Evolutionary conservation across 2,888 invertebrate species (phyloP).

Genomic region (Peribatodes rhomboidaria): DNA sequence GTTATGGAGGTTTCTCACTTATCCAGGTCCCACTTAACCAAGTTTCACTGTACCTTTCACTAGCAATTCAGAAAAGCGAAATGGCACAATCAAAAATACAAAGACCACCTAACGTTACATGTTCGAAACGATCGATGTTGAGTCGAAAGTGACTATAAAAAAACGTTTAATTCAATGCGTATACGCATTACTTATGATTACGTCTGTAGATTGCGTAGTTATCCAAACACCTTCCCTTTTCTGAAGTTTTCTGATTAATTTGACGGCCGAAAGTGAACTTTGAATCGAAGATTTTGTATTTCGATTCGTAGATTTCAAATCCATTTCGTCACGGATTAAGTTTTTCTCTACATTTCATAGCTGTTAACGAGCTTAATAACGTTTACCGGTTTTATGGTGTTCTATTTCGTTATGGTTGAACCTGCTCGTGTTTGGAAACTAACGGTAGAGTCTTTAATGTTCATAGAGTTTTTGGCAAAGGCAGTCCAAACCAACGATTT

Average conservation of each 20-base stretch:
- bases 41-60: no score
- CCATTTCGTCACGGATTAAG: slow-evolving; percentile 3
- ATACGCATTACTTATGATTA: slow-evolving; percentile 2
- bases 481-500: background rate
- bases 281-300: background rate
- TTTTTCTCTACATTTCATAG: slow-evolving; percentile 8
- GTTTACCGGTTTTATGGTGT: slow-evolving; percentile 16
- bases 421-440: slow-evolving; percentile 13
- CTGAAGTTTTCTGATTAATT: slow-evolving; percentile 1
- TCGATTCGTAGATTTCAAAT: slow-evolving; percentile 3
- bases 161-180: slow-evolving; percentile 24
- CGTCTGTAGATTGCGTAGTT: background rate
- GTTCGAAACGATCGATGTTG: no score
- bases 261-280: slow-evolving; percentile 8
- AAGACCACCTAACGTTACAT: slow-evolving; percentile 23
- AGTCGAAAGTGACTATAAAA: slow-evolving; percentile 36
- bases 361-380: slow-evolving; percentile 10
- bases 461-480: slow-evolving; percentile 7
- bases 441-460: slow-evolving; percentile 17
- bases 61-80: slow-evolving; percentile 22
- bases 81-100: slow-evolving; percentile 16
- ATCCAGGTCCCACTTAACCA: no score
- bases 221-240: slow-evolving; percentile 6
- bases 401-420: slow-evolving; percentile 13
- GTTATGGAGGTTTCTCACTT: no score